Base-by-base conservation (phyloP, 1,140 invertebrate genomes). In the Drosophila littoralis region DNA sequence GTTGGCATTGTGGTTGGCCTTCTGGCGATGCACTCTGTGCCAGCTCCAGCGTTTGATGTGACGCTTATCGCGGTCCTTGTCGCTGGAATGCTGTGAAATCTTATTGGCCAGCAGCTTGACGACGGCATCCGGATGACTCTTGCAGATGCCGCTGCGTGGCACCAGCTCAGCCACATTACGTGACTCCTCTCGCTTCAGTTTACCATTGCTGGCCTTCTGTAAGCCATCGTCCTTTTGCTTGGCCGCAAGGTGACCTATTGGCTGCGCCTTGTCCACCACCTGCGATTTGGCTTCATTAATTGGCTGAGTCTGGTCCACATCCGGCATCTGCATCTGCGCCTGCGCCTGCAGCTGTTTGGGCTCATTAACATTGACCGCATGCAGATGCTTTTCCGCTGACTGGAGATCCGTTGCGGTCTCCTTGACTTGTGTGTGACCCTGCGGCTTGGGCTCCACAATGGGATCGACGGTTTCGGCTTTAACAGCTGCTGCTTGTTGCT, bases 21-120 rank as follows among this genome's bases (percentile, higher is more conserved):
- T 73, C 13, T 55, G 55, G 28, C 58, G 71, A 17, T 64, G 66
- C 28, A 43, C 33, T 9, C 52, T 50, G 0, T 46, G 52, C 54
- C 72, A 51, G 6, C 5, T 51, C 52, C 58, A 52, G 38, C 50
- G 54, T 3, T 59, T 61, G 2, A 54, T 32, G 7, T 73, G 66
- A 6, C 79, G 68, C 17, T 77, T 82, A 7, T 54, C 61, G 0
- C 80, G 77, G 2, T 79, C 73, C 13, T 70, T 74, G 6, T 66
- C 74, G 17, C 9, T 36, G 1, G n/a, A n/a, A 0, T 72, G 38
- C 17, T 61, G 61, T 10, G 74, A 68, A 7, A 79, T 43, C 32
- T 82, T 78, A n/a, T 64, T 77, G 35, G 84, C 80, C 64, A 88
- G 6, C 9, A 89, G 22, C 33, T 83, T 83, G 28, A 64, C 55